Base-by-base conservation (phyloP, 2,113 vertebrate genomes). In the Dipodomys merriami region DNA sequence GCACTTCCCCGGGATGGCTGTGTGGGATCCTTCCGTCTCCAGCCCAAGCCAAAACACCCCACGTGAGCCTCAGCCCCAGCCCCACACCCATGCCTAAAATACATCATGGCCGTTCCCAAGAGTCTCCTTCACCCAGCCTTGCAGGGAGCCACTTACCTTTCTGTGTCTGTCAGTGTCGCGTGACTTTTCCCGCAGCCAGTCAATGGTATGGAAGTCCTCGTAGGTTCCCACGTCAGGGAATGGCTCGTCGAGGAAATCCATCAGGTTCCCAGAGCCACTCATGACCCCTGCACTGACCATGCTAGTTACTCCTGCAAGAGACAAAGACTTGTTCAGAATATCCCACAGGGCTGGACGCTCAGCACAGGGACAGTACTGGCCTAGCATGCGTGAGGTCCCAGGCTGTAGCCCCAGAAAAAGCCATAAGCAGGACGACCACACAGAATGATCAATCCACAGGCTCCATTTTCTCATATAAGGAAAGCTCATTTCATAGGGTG, bases 161-260 rank as follows among this genome's bases (percentile, higher is more conserved):
- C 99, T 98, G 60, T 99, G 99, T 44, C 99, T 98, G 95, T 99
- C 99, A 0, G 99, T 99, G 97, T 99, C 99, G 1, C 99, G 98
- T 5, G 99, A 99, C 39, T 99, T 99, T 96, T 99, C 99, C 92
- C 99, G 97, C 84, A 99, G 98, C 99, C 99, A 99, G 97, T 99
- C 99, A 1, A 99, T 99, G 95, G 99, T 99, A 91, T 99, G 99
- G 96, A 99, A 99, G 97, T 99, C 99, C 80, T 99, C 99, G 0
- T 99, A 99, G 0, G 99, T 99, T 44, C 99, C 98, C 88, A 99
- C 99, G 0, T 99, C 99, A 0, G 99, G 99, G 96, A 99, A 99
- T 19, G 99, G 99, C 94, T 99, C 99, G 35, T 99, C 99, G 68
- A 99, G 98, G 97, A 99, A 99, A 97, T 99, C 99, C 99, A 99